Percentiles rank a stretch among this genome's conserved stretches.
These are phyloP conservation scores for Mythimna albipuncta DNA, from an alignment of 2,888 invertebrate species.

Conservation along the genomic window DNA sequence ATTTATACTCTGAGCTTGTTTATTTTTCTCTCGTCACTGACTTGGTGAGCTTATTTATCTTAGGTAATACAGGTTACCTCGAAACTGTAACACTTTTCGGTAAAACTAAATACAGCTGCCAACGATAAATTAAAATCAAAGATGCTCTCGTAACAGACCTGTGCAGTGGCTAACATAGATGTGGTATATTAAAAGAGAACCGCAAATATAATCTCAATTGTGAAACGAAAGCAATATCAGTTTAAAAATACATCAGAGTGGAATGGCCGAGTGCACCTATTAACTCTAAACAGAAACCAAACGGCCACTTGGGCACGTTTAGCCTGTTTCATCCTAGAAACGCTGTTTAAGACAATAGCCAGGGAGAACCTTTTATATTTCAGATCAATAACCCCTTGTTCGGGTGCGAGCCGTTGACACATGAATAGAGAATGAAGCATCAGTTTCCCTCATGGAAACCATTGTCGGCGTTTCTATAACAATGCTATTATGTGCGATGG, in stretches of 20 bases:
- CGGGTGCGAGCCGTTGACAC: conserved; percentile 81
- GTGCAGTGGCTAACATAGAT: conserved; percentile 61
- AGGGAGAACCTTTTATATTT: conserved; percentile 83
- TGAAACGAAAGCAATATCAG: conserved; percentile 78
- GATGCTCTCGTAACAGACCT: conserved; percentile 35
- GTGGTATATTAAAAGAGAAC: conserved; percentile 64
- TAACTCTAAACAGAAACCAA: conserved; percentile 67
- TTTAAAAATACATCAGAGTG: conserved; percentile 75
- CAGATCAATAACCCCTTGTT: conserved; percentile 84
- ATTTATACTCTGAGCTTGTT: conserved; percentile 35
- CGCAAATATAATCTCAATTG: conserved; percentile 72
- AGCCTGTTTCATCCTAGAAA: conserved; percentile 75
- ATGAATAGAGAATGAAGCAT: conserved; percentile 77
- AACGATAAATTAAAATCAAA: conserved; percentile 47
- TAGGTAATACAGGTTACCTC: conserved; percentile 41
- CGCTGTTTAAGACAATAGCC: conserved; percentile 82
- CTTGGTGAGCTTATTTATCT: conserved; percentile 36
- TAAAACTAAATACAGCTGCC: conserved; percentile 36
- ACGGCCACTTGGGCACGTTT: conserved; percentile 85
- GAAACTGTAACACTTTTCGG: conserved; percentile 33
- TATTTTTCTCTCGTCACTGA: conserved; percentile 29
- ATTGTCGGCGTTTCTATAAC: conserved; percentile 73
- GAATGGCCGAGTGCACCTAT: conserved; percentile 69
- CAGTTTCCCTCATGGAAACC: conserved; percentile 76
- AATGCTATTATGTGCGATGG: conserved; percentile 55